Evolutionary conservation across 2,888 invertebrate genomes (phyloP).

Genomic region (Oxyteleia sp.): DNA sequence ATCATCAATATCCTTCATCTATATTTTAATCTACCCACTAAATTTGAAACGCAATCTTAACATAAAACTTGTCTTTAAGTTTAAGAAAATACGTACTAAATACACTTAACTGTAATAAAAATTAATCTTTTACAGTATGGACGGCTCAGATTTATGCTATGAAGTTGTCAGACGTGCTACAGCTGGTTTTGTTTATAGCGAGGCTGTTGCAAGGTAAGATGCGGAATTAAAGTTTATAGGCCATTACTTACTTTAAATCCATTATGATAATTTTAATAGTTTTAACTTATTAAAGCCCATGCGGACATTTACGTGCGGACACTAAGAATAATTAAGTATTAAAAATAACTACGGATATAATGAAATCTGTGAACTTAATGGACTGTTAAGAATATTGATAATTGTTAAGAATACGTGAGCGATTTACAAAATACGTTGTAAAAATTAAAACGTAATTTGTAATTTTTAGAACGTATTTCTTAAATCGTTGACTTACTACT

Average conservation of each 20-base stretch:
- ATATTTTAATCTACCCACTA: not conserved
- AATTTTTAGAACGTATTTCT: too few species aligned
- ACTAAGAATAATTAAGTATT: too few species aligned
- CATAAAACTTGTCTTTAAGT: not conserved
- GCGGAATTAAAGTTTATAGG: conserved; percentile 32
- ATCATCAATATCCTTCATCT: conserved; percentile 6
- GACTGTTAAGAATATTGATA: too few species aligned
- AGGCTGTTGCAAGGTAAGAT: conserved; percentile 98
- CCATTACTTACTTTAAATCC: conserved; percentile 24
- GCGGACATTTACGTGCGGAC: too few species aligned
- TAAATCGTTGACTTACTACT: too few species aligned
- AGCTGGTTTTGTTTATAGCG: conserved; percentile 99
- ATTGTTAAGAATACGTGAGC: too few species aligned
- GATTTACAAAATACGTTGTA: too few species aligned
- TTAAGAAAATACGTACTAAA: not conserved
- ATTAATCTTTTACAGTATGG: conserved; percentile 93
- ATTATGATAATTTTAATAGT: conserved; percentile 21
- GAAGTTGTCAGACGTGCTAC: conserved; percentile 98
- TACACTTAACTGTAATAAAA: conserved; percentile 15
- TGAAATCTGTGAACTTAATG: too few species aligned
- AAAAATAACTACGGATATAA: too few species aligned
- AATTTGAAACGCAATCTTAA: too few species aligned
- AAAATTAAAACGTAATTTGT: too few species aligned
- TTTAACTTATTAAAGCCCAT: too few species aligned
- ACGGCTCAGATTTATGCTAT: conserved; percentile 99